Evolutionary conservation across 2,888 invertebrate genomes (phyloP).

Genomic region (Lepas anatifera): DNA sequence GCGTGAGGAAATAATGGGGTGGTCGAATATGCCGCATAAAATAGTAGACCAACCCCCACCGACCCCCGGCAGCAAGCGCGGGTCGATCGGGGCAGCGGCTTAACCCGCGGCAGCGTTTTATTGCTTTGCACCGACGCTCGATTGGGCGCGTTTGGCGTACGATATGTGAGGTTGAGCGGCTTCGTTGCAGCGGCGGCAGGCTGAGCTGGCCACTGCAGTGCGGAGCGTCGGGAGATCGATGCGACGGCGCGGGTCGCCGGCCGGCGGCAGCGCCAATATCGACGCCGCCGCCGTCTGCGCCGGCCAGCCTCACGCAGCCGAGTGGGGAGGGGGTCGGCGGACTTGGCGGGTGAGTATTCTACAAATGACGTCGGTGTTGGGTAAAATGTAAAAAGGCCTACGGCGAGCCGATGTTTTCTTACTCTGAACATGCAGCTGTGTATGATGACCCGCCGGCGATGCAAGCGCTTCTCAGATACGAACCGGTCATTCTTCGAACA

Average conservation of each 20-base stretch:
- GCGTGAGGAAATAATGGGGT: neutral
- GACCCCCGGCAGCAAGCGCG: too few relatives aligned
- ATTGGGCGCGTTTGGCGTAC: neutral
- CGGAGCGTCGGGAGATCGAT: constrained; percentile 15
- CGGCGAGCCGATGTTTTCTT: neutral
- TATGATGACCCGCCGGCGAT: too few relatives aligned
- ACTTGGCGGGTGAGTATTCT: constrained; percentile 13
- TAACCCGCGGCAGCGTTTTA: neutral
- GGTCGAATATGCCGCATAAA: neutral
- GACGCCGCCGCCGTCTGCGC: constrained; percentile 24
- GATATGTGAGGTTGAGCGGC: constrained; percentile 10
- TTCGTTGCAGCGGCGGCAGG: too few relatives aligned
- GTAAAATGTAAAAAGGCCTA: constrained; percentile 5
- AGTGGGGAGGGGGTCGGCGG: constrained; percentile 19
- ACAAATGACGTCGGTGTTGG: constrained; percentile 5
- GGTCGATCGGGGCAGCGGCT: neutral
- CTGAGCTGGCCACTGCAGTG: constrained; percentile 22
- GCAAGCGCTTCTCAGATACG: too few relatives aligned
- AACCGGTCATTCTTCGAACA: too few relatives aligned
- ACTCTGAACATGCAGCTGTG: too few relatives aligned
- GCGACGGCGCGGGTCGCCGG: constrained; percentile 12
- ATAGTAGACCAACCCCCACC: neutral
- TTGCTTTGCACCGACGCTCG: neutral
- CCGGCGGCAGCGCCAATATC: constrained; percentile 15
- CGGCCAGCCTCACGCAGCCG: neutral